Evolutionary conservation across 1,140 invertebrate genomes (phyloP), one percentile per base, ranked within the genome.

Genomic region (Nasonia longicornis): DNA sequence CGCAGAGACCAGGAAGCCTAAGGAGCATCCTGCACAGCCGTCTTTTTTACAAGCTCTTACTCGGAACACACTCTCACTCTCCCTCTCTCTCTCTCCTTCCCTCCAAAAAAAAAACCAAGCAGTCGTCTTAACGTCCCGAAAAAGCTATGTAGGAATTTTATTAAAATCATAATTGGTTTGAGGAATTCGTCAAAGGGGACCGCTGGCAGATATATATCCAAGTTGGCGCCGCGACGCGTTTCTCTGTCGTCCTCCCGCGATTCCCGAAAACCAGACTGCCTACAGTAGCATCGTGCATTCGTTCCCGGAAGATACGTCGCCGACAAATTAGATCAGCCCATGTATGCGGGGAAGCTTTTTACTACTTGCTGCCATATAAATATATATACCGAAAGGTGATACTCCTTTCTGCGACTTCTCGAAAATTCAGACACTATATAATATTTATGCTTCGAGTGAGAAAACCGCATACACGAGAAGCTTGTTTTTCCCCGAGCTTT

Each of bases 151-250:
- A 75, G 69, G 83, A 85, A 85, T 88, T 86, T 86, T 87, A 87
- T 88, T 87, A 86, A 88, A 88, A 87, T 87, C 84, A 85, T 87
- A 87, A 88, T 87, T 88, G 87, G 84, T 88, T 88, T 85, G 85
- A 74, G 79, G 87, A 87, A 86, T 85, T 73, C 83, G 84, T 86
- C 82, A 87, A 88, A 85, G 83, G 82, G 76, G 38, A 79, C 85
- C 86, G 86, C 86, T 29, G 3, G 66, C 38, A 71, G 66, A 73
- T 79, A 77, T 48, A 77, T 71, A 71, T 26, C 70, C 48, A 35
- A 73, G 67, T 67, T 71, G 79, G 63, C 80, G 83, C 52, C 73
- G 80, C 72, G 20, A 16, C 22, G 35, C 29, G 79, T 31, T 35
- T 58, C 66, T 31, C 20, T 67, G 64, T 67, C 26, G 7, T 31